Base-by-base conservation (phyloP, 2,888 invertebrate genomes). In the Parnassius glacialis region DNA sequence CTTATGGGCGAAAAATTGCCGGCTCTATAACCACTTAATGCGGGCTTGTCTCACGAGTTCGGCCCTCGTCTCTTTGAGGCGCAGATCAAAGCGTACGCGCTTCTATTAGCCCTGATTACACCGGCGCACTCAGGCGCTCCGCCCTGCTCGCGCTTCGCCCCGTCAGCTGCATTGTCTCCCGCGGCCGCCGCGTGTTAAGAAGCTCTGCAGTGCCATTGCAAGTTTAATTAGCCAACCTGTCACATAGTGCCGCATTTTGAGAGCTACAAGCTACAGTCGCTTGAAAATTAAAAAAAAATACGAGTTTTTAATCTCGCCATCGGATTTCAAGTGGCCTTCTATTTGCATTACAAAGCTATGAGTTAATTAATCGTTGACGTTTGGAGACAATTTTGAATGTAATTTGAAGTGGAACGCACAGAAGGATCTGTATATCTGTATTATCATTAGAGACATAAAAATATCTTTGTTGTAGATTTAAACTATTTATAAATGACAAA, bases 71-170 rank as follows among this genome's bases (percentile, higher is more conserved):
- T 75, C 89, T 90, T 90, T 90, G 90, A 90, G 83, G 74, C 79
- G 76, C 82, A 89, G 89, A 90, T 90, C 90, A 90, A 90, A 91
- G 90, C 86, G 80, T 79, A 81, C 87, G 83, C 87, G 87, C 82
- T 89, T 90, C 91, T 90, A 90, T 90, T 90, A 90, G 90, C 90
- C 83, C 83, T 90, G 90, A 90, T 90, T 90, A 90, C 88, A 75
- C 82, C 78, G 78, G 74, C 75, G 77, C 78, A 70, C 81, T 81
- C 80, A 67, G 65, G 71, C 70, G 70, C 65, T 67, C 66, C 67
- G 65, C 68, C 70, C 73, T 72, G 56, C 52, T 63, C 66, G 67
- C 71, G 69, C 76, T 58, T 56, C 65, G 65, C 67, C 62, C 70
- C 70, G 72, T 65, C 70, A 70, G 72, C 68, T 74, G 72, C 67